A percentile compares a stretch with the other conserved stretches of the same genome.
Conservation (phyloP, 2,888 invertebrate genomes). For the Drosophila pullipes region DNA sequence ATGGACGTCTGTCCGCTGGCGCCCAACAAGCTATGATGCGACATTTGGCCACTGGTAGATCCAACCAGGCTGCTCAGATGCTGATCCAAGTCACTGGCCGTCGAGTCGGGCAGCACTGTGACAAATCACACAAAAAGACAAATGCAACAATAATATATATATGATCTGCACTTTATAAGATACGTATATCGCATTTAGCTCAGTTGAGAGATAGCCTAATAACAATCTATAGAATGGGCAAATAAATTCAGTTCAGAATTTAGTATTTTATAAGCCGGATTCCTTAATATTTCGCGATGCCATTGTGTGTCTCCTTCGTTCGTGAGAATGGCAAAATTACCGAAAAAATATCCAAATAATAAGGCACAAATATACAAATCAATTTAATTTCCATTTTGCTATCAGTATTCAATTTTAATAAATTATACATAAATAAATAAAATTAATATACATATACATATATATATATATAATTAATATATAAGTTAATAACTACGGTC, state of each 20-base stretch:
- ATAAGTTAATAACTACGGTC: not conserved
- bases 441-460: no score
- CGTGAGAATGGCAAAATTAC: no score
- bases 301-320: no score
- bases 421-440: no score
- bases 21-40: slow-evolving; percentile 85
- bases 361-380: not conserved
- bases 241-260: not conserved
- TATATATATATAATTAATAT: no score
- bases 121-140: not conserved
- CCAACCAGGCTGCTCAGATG: slow-evolving; percentile 89
- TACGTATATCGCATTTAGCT: not conserved
- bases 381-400: not conserved
- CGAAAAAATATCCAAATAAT: not conserved
- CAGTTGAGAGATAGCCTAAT: not conserved
- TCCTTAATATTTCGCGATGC: not conserved
- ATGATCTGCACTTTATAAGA: not conserved
- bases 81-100: slow-evolving; percentile 91
- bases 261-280: not conserved
- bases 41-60: slow-evolving; percentile 86
- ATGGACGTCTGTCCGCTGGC: slow-evolving; percentile 85
- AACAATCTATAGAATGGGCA: not conserved
- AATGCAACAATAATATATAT: not conserved
- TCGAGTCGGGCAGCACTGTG: slow-evolving; percentile 92
- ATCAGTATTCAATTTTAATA: no score